Evolutionary conservation across 2,888 invertebrate genomes (phyloP).

Genomic region (Chrysina gloriosa): DNA sequence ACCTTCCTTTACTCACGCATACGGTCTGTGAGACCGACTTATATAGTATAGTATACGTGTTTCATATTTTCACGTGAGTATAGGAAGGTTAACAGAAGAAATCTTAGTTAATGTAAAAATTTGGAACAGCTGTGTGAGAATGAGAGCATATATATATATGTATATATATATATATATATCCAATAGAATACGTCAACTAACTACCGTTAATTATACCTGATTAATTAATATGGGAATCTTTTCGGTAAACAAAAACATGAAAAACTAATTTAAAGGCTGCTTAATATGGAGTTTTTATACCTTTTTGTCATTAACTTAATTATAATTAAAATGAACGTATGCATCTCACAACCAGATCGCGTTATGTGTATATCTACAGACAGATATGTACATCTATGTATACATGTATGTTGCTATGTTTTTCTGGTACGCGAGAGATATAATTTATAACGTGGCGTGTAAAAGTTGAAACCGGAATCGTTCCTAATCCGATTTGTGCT

Average conservation of each 20-base stretch:
- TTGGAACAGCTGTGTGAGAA: constrained; percentile 4
- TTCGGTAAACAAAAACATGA: constrained; percentile 36
- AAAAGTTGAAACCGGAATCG: constrained; percentile 32
- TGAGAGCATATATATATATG: not conserved
- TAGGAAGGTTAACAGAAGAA: no score
- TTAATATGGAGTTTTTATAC: constrained; percentile 34
- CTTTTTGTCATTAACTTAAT: constrained; percentile 37
- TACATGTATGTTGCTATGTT: not conserved
- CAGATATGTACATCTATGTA: not conserved
- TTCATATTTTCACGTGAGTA: no score
- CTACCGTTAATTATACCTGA: constrained; percentile 21
- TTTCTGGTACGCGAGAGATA: not conserved
- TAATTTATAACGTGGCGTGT: constrained; percentile 34
- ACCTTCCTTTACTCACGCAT: no score
- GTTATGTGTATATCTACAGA: not conserved
- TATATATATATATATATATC: not conserved
- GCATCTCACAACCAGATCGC: no score
- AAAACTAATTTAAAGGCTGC: constrained; percentile 37
- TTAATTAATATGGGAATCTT: constrained; percentile 25
- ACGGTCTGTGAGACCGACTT: no score
- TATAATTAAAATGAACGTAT: constrained; percentile 26
- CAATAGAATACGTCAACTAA: not conserved
- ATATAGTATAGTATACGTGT: no score
- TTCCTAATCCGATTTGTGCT: constrained; percentile 32
- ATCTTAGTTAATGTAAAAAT: not conserved